Evolutionary conservation across 2,888 invertebrate species (phyloP).

Genomic region (Leucophora obtusa): DNA sequence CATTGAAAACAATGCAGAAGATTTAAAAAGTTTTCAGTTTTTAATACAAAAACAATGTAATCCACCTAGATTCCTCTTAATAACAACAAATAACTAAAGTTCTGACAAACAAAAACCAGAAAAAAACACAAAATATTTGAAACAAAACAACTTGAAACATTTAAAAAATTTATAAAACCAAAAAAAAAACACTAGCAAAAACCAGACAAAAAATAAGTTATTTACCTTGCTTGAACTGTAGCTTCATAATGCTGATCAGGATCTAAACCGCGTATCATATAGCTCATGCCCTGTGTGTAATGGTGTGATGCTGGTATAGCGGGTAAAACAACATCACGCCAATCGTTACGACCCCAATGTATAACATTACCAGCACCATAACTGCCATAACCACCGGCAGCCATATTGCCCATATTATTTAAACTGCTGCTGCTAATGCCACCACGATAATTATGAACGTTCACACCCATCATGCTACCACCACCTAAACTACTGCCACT

Average conservation of each 20-base stretch:
- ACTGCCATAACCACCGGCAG: constrained; percentile 70
- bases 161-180: constrained; percentile 18
- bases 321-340: constrained; percentile 82
- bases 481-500: constrained; percentile 12
- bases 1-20: constrained; percentile 24
- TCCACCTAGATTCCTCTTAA: constrained; percentile 36
- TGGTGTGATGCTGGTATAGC: constrained; percentile 80
- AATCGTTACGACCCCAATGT: constrained; percentile 80
- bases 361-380: constrained; percentile 74
- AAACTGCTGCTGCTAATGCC: constrained; percentile 66
- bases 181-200: not conserved
- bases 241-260: constrained; percentile 84
- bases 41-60: constrained; percentile 20
- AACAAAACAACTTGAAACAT: constrained; percentile 11
- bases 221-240: constrained; percentile 82
- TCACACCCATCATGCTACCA: constrained; percentile 65
- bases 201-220: constrained; percentile 19
- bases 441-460: constrained; percentile 75
- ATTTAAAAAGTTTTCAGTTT: constrained; percentile 38
- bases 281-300: constrained; percentile 83
- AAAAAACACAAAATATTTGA: not conserved
- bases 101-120: not conserved
- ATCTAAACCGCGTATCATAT: constrained; percentile 83
- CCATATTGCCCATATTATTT: constrained; percentile 63
- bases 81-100: constrained; percentile 26